Base-by-base conservation (phyloP, 2,113 vertebrate genomes). In the Tychaedon coryphoeus region DNA sequence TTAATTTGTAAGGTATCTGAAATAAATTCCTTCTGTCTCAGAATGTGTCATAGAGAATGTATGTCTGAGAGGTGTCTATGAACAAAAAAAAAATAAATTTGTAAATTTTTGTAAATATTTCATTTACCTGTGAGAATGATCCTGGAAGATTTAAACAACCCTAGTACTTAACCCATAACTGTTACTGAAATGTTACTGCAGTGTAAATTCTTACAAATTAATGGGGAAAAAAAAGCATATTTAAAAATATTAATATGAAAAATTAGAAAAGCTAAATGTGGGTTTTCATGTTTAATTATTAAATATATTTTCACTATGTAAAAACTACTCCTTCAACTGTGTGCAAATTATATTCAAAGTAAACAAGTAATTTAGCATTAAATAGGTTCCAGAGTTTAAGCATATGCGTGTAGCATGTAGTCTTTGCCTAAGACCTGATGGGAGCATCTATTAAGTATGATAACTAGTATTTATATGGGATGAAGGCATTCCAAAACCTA, bases 181-280 rank as follows among this genome's bases (percentile, higher is more conserved):
- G 10, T 26, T 60, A 42, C 2, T 53, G 47, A 19, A 73, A 89
- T 61, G 12, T 70, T 48, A 58, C 23, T 40, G 2, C 8, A 19
- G 15, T 58, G 14, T 33, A 57, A 81, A 53, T 58, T 58, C 29
- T 71, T 62, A 31, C 2, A 74, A 54, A 10, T 58, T 4, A 85
- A 51, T 45, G 8, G 9, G 5, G 12, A 31, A 3, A 3, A 76
- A 74, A 80, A 33, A 1, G 2, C 1, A 2, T 2, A 16, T 10
- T 82, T 81, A 26, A 25, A 72, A 86, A 43, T 26, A 14, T 26
- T 56, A 42, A 47, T 54, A 48, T 64, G 20, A 61, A 86, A 87
- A 5, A 62, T 24, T 66, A 92, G 3, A 18, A 67, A 85, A 78
- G 24, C 5, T 76, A 66, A 81, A 92, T n/a, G 5, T 18, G 38